Conservation (phyloP, 1,140 invertebrate species). For the Lerema accius region DNA sequence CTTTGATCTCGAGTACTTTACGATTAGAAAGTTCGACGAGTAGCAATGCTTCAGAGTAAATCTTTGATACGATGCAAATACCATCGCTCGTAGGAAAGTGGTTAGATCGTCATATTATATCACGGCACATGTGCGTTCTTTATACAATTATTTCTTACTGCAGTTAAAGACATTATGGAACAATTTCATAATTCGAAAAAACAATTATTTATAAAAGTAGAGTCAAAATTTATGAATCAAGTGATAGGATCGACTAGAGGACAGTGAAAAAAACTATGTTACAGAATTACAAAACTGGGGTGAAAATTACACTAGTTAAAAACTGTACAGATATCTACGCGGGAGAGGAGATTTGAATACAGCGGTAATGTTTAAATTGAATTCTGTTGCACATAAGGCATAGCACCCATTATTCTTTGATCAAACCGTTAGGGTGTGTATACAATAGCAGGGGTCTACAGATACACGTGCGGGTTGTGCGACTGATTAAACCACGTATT, state of each 20-base stretch:
- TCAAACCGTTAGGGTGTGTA: slow-evolving; percentile 26
- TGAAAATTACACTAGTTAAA: slow-evolving; percentile 18
- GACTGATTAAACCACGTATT: slow-evolving; percentile 71
- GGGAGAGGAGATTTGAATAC: slow-evolving; percentile 13
- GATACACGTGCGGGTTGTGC: slow-evolving; percentile 64
- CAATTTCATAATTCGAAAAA: slow-evolving; percentile 1
- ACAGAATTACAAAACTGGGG: slow-evolving; percentile 18
- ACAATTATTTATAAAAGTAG: slow-evolving; percentile 8
- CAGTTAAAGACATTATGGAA: neutral
- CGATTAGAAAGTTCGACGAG: slow-evolving; percentile 23
- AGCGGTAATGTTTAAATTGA: neutral
- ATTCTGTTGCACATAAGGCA: neutral
- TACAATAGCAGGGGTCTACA: slow-evolving; percentile 21
- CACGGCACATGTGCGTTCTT: slow-evolving; percentile 12
- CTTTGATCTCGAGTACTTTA: slow-evolving; percentile 12
- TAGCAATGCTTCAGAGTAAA: slow-evolving; percentile 32
- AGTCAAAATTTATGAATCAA: slow-evolving; percentile 19
- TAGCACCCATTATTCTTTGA: slow-evolving; percentile 10
- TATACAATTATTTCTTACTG: slow-evolving; percentile 16
- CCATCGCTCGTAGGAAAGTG: slow-evolving; percentile 28
- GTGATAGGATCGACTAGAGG: slow-evolving; percentile 23
- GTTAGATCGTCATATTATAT: slow-evolving; percentile 4
- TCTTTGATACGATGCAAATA: slow-evolving; percentile 31
- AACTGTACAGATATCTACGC: slow-evolving; percentile 18
- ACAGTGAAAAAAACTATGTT: slow-evolving; percentile 17